Evolutionary conservation across 2,888 invertebrate species (phyloP), one percentile per base, ranked within the genome.

Genomic region (Pimpla rufipes): DNA sequence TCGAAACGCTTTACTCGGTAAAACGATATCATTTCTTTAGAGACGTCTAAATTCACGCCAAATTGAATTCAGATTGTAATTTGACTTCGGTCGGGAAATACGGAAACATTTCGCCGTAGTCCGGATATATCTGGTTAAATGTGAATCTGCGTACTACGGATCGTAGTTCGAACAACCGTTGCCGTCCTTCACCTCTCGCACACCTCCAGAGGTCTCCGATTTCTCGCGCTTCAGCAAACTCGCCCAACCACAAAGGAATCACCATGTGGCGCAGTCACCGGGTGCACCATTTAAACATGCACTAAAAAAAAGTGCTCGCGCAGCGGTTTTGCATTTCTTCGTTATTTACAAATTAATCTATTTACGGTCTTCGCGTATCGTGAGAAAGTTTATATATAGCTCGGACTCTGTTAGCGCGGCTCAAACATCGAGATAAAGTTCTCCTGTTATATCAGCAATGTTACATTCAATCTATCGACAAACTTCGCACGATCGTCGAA

Each of bases 111-210:
- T 23, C 10, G 40, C 40, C 47, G 57, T 4, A 11, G 45, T 77
- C 47, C 47, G 37, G 57, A 77, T 42, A 55, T 40, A 18, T 52
- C 13, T 55, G 5, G 23, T 40, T 57, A 67, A 52, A n/a, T 29
- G n/a, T 5, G 21, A n/a, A 47, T 55, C 47, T 8, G 50, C 40
- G 50, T 52, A 21, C 47, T 42, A 67, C 29, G 70, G 55, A 76
- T 55, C 55, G 57, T 55, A 47, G 67, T 52, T 74, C 59, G 55
- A 40, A 21, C 16, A 59, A 37, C 37, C 35, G 35, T 11, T 55
- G 29, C n/a, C 81, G 81, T 66, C 82, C 82, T 84, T 84, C 73
- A 71, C 76, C 83, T 77, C 82, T 77, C 82, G 52, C 84, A n/a
- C n/a, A 76, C 79, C 84, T 75, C 68, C 78, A 82, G 57, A 21